phyloP scores from a whole-genome alignment of 2,113 vertebrate species.

The Telmatochromis sp. region DNA sequence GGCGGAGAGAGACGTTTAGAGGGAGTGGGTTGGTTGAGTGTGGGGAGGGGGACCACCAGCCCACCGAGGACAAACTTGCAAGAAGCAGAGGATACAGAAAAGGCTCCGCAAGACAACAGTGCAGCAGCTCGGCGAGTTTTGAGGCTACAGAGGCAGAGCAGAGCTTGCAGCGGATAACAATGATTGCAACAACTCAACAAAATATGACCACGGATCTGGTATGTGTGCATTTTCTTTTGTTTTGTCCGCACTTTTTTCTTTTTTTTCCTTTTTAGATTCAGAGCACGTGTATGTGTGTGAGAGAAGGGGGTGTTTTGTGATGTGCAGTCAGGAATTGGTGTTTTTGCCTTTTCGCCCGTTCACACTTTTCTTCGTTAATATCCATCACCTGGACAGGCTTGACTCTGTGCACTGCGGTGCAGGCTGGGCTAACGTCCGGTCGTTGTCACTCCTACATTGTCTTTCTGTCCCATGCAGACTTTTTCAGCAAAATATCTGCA shows the following conservation, averaged over 20 bases:
- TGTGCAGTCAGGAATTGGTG: background rate
- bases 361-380: conserved; percentile 17
- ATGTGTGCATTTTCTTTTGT: background rate
- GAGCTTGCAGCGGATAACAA: conserved; percentile 47
- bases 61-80: conserved; percentile 48
- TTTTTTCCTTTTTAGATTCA: background rate
- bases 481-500: background rate
- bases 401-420: conserved; percentile 36
- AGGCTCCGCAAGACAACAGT: conserved; percentile 32
- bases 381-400: background rate
- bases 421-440: background rate
- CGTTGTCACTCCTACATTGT: background rate
- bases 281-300: background rate
- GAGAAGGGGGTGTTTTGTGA: background rate
- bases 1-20: background rate
- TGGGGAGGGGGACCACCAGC: background rate
- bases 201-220: conserved; percentile 77
- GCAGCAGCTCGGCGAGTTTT: conserved; percentile 12
- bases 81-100: conserved; percentile 54
- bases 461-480: conserved; percentile 35
- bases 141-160: background rate
- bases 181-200: conserved; percentile 80
- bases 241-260: background rate
- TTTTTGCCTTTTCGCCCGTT: background rate
- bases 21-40: background rate